Conservation (phyloP, 2,888 invertebrate genomes). For the Patella ulyssiponensis region DNA sequence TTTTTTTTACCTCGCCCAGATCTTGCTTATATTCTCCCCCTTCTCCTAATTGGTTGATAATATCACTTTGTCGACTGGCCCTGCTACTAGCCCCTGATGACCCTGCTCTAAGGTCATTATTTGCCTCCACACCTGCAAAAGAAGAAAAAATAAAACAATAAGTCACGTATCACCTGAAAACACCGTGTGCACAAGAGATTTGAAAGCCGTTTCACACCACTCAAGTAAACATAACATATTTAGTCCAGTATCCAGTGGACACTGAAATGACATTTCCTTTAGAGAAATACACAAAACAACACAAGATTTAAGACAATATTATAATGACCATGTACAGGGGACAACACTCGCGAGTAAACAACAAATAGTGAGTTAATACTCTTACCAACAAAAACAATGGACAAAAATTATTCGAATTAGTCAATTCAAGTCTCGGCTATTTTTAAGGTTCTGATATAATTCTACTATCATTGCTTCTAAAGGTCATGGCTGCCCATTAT, state of each 20-base stretch:
- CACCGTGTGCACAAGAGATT: neutral
- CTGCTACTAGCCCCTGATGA: constrained; percentile 58
- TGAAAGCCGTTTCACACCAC: neutral
- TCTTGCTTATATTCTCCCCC: constrained; percentile 50
- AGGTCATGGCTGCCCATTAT: too few relatives aligned
- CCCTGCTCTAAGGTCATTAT: constrained; percentile 47
- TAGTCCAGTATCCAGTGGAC: neutral
- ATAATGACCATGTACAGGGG: too few relatives aligned
- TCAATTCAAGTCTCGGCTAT: too few relatives aligned
- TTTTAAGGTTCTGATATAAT: too few relatives aligned
- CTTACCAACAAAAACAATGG: too few relatives aligned
- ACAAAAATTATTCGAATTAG: too few relatives aligned
- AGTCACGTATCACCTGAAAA: constrained; percentile 7
- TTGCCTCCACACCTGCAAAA: constrained; percentile 49
- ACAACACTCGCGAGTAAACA: too few relatives aligned
- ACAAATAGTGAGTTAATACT: too few relatives aligned
- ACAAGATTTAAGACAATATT: constrained; percentile 2
- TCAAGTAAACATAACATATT: neutral
- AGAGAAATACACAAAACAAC: neutral
- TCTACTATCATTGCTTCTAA: too few relatives aligned
- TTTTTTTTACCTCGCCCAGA: constrained; percentile 36
- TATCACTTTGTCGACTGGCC: constrained; percentile 61
- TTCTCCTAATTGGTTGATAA: constrained; percentile 56
- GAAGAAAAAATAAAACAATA: constrained; percentile 4
- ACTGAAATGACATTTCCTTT: neutral